phyloP scores from a whole-genome alignment of 2,113 vertebrate species.

The Cephalopholis sonnerati region DNA sequence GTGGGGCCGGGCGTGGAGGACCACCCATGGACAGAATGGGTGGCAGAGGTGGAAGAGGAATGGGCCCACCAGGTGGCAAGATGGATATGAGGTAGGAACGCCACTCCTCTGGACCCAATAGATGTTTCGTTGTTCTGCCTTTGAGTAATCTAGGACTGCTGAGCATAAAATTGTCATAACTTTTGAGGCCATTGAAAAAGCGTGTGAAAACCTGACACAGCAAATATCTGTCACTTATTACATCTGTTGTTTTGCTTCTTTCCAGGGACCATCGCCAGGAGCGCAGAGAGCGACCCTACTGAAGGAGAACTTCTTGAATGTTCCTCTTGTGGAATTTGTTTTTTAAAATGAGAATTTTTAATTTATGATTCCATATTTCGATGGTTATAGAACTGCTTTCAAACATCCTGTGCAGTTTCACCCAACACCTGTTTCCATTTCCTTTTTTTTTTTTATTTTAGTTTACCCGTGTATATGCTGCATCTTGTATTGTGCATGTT shows the following conservation, averaged over 20 bases:
- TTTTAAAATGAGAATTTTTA: constrained; percentile 94
- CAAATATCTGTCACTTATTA: background rate
- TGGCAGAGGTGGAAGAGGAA: constrained; percentile 92
- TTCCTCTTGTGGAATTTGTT: constrained; percentile 91
- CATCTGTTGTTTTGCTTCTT: background rate
- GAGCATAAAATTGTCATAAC: background rate
- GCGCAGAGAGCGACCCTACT: constrained; percentile 93
- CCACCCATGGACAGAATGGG: constrained; percentile 91
- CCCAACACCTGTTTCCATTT: constrained; percentile 55
- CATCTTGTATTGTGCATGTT: constrained; percentile 73
- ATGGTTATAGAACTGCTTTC: constrained; percentile 70
- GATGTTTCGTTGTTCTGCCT: background rate
- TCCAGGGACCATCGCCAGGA: constrained; percentile 93
- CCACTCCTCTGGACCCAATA: background rate
- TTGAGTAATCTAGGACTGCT: background rate
- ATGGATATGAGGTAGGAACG: constrained; percentile 81
- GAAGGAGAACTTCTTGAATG: constrained; percentile 69
- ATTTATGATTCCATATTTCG: constrained; percentile 95
- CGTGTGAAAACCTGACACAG: background rate
- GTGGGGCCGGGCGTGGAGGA: constrained; percentile 87
- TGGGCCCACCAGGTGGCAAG: constrained; percentile 83
- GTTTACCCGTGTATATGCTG: constrained; percentile 66
- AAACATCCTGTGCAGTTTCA: constrained; percentile 66
- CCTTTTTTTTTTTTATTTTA: constrained; percentile 59
- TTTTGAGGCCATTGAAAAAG: background rate